Base-by-base conservation (phyloP, 2,797 vertebrate species). In the Champsocephalus esox region DNA sequence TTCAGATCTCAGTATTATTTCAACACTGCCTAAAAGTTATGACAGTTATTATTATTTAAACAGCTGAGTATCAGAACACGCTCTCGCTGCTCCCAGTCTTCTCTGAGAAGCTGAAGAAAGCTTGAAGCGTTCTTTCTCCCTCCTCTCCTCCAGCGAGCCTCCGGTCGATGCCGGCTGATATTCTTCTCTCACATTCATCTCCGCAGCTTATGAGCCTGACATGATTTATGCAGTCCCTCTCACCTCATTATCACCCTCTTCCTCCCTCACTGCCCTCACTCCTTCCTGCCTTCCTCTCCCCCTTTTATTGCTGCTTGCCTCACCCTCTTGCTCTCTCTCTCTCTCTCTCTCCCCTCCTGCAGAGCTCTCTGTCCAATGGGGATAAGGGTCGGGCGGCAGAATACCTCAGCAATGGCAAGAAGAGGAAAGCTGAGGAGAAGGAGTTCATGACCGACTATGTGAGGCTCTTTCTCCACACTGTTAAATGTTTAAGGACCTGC, bases 351-450 rank as follows among this genome's bases (percentile, higher is more conserved):
- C 41, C 21, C 55, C 58, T 67, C 74, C 74, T 74, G 44, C 90
- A 98, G 97, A 98, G 96, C 89, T 96, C 96, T 70, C 91, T 98
- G 85, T 95, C 84, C 1, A 98, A 97, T 0, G 96, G 97, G 77
- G 97, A 97, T 62, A 96, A 97, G 79, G 95, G 96, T 21, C 94
- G 96, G 50, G 72, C 92, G 48, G 91, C 96, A 2, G 97, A 98
- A 88, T 98, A 97, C 94, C 94, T 97, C 92, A 97, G 95, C 91
- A 94, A 96, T 12, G 96, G 95, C 90, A 97, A 97, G 91, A 98
- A 98, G 91, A 96, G 97, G 91, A 97, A 97, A 92, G 94, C 94
- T 3, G 97, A 98, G 4, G 96, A 98, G 88, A 97, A 97, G 82
- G 97, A 97, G 71, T 97, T 97, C 2, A 91, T 95, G 87, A 97